Conservation (phyloP, 2,113 vertebrate species). For the Lipotes vexillifer region DNA sequence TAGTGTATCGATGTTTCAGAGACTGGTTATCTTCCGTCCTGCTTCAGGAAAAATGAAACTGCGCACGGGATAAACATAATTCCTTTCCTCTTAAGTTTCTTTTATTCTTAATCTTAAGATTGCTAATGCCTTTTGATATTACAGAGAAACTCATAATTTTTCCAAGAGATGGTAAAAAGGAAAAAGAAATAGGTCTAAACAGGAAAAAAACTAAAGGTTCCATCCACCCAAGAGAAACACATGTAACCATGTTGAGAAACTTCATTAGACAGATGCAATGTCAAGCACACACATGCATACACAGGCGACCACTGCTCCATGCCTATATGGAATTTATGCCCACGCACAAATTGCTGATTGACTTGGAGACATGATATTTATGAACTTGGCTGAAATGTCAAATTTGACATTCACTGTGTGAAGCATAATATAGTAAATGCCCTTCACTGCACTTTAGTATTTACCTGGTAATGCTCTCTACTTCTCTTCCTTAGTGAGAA, state of each 20-base stretch:
- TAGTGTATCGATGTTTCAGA: background rate
- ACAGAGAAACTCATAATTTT: background rate
- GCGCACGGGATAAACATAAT: background rate
- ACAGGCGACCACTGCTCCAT: background rate
- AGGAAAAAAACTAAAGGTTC: background rate
- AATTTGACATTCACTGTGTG: background rate
- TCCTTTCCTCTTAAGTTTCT: constrained; percentile 19
- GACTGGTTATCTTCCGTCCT: background rate
- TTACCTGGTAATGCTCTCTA: background rate
- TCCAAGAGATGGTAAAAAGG: background rate
- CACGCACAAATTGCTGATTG: background rate
- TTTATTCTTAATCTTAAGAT: constrained; percentile 41
- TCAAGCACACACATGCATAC: background rate
- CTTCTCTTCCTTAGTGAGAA: background rate
- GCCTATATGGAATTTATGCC: background rate
- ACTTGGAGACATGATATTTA: background rate
- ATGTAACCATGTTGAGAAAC: background rate
- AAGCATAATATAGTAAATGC: background rate
- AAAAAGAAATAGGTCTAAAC: background rate
- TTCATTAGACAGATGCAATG: background rate
- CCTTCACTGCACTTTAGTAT: background rate
- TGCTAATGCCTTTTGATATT: background rate
- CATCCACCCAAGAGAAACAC: background rate
- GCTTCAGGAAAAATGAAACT: constrained; percentile 11
- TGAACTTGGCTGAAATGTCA: constrained; percentile 22